A percentile compares a stretch with the other conserved stretches of the same genome.
phyloP scores from a whole-genome alignment of 2,113 vertebrate genomes.

The Nymphicus hollandicus region DNA sequence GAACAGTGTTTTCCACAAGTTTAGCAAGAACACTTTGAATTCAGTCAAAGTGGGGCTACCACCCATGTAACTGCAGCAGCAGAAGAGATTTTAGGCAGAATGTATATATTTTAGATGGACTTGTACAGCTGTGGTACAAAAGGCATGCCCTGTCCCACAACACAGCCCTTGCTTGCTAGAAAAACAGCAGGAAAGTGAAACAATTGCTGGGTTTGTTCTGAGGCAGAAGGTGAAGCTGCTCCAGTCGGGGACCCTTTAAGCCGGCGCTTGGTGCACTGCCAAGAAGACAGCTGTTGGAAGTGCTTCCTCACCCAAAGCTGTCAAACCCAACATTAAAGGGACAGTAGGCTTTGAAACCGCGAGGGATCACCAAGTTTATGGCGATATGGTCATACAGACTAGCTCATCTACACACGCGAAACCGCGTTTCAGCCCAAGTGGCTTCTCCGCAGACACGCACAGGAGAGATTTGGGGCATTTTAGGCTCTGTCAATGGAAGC shows the following conservation, averaged over 20 bases:
- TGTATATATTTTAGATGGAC: background rate
- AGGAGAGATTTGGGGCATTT: background rate
- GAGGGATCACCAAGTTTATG: constrained; percentile 66
- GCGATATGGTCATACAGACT: background rate
- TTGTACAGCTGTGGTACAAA: background rate
- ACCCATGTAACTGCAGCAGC: background rate
- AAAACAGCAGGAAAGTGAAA: constrained; percentile 74
- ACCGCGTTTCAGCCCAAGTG: background rate
- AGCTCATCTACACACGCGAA: background rate
- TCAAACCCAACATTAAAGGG: constrained; percentile 86
- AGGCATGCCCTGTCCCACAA: constrained; percentile 38
- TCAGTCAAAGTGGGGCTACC: background rate
- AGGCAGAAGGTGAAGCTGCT: constrained; percentile 78
- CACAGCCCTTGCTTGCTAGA: constrained; percentile 42
- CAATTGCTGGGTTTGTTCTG: constrained; percentile 79
- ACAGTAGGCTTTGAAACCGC: constrained; percentile 59
- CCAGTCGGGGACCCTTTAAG: constrained; percentile 85
- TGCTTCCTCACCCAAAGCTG: constrained; percentile 88
- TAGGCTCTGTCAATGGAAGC: background rate
- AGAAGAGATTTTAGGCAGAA: background rate
- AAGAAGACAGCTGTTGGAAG: constrained; percentile 98
- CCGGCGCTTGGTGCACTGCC: constrained; percentile 88
- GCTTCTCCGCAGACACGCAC: background rate
- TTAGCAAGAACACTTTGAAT: background rate
- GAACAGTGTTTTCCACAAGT: background rate